A percentile compares a stretch with the other conserved stretches of the same genome.
phyloP scores from a whole-genome alignment of 2,113 vertebrate species.

The Melanerpes formicivorus region DNA sequence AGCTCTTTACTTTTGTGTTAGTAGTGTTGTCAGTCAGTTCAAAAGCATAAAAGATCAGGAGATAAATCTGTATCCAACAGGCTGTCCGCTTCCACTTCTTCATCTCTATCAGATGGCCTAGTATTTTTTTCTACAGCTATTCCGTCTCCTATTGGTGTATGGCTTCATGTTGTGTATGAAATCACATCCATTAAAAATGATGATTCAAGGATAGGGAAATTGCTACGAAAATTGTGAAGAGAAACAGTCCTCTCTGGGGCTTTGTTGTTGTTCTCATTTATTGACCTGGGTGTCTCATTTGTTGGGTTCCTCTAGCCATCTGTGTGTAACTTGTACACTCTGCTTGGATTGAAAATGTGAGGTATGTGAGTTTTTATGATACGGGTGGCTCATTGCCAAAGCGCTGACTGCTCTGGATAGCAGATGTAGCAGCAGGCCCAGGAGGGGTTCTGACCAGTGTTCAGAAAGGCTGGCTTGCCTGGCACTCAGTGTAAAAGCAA shows the following conservation, averaged over 20 bases:
- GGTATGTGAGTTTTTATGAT: conserved; percentile 43
- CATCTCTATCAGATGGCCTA: not conserved
- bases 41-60: not conserved
- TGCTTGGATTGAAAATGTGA: conserved; percentile 26
- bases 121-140: not conserved
- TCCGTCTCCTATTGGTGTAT: not conserved
- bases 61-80: not conserved
- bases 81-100: not conserved
- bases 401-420: conserved; percentile 41
- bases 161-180: not conserved
- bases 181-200: not conserved
- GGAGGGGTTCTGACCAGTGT: not conserved
- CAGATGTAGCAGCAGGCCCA: conserved; percentile 38
- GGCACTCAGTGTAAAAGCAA: not conserved
- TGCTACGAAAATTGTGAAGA: not conserved
- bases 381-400: not conserved
- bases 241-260: not conserved
- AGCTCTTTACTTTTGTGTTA: not conserved
- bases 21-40: not conserved
- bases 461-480: not conserved
- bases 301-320: conserved; percentile 25
- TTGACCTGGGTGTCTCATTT: conserved; percentile 40
- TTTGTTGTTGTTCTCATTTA: conserved; percentile 34
- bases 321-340: conserved; percentile 5
- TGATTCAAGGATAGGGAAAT: not conserved